These are phyloP conservation scores for Coendou prehensilis DNA, from an alignment of 2,797 vertebrate genomes.

Conservation along the genomic window DNA sequence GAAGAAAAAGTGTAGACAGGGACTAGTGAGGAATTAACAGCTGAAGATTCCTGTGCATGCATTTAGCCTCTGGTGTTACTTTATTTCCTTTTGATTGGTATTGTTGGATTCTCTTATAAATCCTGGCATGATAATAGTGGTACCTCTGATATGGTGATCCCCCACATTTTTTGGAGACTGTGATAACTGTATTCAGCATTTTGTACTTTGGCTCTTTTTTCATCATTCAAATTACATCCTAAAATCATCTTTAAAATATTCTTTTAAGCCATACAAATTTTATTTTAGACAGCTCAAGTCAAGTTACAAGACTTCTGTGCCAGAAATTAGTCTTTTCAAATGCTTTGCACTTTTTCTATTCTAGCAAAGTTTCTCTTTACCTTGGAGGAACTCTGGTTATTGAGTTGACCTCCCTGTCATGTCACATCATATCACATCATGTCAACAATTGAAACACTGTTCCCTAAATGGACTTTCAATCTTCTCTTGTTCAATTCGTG, in stretches of 20 bases:
- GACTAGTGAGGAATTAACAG: not conserved
- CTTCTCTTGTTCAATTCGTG: not conserved
- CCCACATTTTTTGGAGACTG: not conserved
- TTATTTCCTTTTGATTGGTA: not conserved
- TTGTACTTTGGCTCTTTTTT: not conserved
- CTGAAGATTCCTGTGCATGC: not conserved
- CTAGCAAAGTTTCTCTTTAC: not conserved
- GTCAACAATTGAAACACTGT: not conserved
- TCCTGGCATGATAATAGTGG: not conserved
- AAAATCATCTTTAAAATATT: not conserved
- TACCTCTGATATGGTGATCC: not conserved
- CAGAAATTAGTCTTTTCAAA: not conserved
- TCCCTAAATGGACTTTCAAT: not conserved
- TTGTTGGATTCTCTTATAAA: not conserved
- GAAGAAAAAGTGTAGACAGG: not conserved
- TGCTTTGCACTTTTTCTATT: not conserved
- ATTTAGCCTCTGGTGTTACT: not conserved
- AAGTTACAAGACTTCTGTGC: not conserved
- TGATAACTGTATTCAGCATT: not conserved
- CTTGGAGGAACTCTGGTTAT: not conserved
- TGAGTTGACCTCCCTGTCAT: not conserved
- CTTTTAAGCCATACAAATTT: not conserved
- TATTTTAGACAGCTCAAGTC: constrained; percentile 27
- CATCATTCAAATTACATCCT: not conserved
- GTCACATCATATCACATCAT: too few species aligned